Conservation (phyloP, 1,140 invertebrate genomes). For the Copidosoma floridanum region DNA sequence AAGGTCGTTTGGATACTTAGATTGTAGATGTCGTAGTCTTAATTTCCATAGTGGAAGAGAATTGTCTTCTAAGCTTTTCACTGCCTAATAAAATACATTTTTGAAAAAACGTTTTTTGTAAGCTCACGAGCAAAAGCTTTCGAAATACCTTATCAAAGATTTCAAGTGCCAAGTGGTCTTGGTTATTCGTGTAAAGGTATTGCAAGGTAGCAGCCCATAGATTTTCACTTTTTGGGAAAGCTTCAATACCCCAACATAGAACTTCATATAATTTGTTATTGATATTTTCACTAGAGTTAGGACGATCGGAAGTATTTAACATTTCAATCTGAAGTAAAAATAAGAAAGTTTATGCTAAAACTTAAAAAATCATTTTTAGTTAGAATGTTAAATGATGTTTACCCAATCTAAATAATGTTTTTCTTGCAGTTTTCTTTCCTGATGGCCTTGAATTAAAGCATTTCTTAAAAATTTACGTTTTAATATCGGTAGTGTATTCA, state of each 20-base stretch:
- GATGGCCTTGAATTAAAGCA: slow-evolving; percentile 52
- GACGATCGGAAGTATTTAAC: slow-evolving; percentile 37
- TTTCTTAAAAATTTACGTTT: slow-evolving; percentile 55
- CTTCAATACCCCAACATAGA: slow-evolving; percentile 50
- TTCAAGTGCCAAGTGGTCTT: slow-evolving; percentile 41
- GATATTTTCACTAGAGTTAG: slow-evolving; percentile 29
- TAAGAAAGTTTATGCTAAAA: slow-evolving; percentile 16
- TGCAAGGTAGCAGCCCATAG: slow-evolving; percentile 55
- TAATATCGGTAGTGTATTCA: slow-evolving; percentile 46
- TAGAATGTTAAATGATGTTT: slow-evolving; percentile 13
- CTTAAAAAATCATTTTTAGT: not conserved
- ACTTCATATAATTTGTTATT: slow-evolving; percentile 48
- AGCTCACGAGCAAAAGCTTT: not conserved
- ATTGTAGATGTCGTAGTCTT: slow-evolving; percentile 51
- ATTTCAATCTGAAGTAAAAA: slow-evolving; percentile 44
- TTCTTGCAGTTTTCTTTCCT: slow-evolving; percentile 52
- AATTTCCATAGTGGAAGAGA: slow-evolving; percentile 55
- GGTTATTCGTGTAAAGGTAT: slow-evolving; percentile 43
- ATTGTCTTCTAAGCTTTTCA: slow-evolving; percentile 45
- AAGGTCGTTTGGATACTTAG: slow-evolving; percentile 47
- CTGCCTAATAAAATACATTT: slow-evolving; percentile 44
- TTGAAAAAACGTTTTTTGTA: not conserved
- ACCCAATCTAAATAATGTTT: slow-evolving; percentile 59
- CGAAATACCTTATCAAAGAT: slow-evolving; percentile 44
- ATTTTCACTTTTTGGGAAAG: slow-evolving; percentile 49